Conservation (phyloP, 2,113 vertebrate genomes). For the Eulemur macaco region DNA sequence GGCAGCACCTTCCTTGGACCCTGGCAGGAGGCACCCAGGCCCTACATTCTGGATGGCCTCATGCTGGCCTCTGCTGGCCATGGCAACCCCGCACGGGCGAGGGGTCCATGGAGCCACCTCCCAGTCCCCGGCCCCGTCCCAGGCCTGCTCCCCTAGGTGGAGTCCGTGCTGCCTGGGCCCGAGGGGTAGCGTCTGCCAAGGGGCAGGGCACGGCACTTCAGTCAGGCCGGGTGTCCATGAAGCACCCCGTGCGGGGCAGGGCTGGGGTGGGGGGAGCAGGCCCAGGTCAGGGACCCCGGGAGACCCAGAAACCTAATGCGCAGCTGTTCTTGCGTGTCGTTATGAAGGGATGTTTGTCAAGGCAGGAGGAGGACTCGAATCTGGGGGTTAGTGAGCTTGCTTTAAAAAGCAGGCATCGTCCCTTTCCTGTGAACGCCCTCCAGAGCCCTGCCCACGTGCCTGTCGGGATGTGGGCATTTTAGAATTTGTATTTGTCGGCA, state of each 20-base stretch:
- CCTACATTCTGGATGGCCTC: background rate
- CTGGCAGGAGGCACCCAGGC: background rate
- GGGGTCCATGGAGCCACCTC: too few species aligned
- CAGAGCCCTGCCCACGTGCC: background rate
- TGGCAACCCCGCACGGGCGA: background rate
- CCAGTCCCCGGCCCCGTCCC: background rate
- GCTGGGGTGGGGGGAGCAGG: background rate
- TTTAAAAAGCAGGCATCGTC: background rate
- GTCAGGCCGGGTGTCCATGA: background rate
- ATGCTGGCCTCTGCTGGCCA: background rate
- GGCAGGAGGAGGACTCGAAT: background rate
- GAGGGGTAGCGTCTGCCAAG: background rate
- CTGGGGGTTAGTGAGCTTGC: background rate
- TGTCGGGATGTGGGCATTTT: background rate
- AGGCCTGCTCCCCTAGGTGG: background rate
- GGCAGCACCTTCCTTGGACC: accelerated
- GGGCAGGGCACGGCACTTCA: too few species aligned
- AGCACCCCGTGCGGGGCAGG: background rate
- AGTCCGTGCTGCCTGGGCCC: accelerated
- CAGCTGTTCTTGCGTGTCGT: background rate
- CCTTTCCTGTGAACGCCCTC: background rate
- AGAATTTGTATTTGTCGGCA: background rate
- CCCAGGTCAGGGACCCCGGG: background rate
- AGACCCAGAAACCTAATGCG: background rate
- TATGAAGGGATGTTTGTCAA: background rate